Percentiles rank a stretch among this genome's conserved stretches.
These are phyloP conservation scores for Cantharis lateralis DNA, from an alignment of 2,888 invertebrate species.

Conservation along the genomic window DNA sequence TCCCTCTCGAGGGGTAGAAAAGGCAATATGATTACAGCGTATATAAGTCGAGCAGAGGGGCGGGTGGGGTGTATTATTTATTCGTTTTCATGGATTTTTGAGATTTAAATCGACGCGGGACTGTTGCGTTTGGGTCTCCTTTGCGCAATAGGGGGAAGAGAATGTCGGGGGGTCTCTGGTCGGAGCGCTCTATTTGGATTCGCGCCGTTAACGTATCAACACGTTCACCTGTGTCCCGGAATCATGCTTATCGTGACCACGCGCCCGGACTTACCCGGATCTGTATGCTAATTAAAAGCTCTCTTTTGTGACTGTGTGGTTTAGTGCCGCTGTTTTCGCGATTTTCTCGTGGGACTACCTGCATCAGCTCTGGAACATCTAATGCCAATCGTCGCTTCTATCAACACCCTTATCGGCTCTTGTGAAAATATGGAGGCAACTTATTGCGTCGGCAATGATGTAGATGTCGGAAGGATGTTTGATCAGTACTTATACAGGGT, in stretches of 20 bases:
- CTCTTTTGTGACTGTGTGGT: constrained; percentile 26
- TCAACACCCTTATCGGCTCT: constrained; percentile 58
- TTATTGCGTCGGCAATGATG: constrained; percentile 64
- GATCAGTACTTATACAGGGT: constrained; percentile 71
- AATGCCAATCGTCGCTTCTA: constrained; percentile 58
- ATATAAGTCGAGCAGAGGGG: constrained; percentile 32
- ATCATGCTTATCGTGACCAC: constrained; percentile 49
- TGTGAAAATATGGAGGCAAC: constrained; percentile 66
- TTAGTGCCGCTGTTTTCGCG: constrained; percentile 40
- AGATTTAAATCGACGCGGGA: constrained; percentile 59
- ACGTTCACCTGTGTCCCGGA: constrained; percentile 44
- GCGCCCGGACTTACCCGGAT: constrained; percentile 43
- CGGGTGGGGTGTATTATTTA: constrained; percentile 54
- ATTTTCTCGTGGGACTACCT: constrained; percentile 40
- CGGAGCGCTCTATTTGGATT: constrained; percentile 50
- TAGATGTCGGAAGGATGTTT: constrained; percentile 68
- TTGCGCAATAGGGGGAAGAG: constrained; percentile 53
- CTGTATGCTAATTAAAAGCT: constrained; percentile 26
- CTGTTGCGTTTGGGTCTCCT: constrained; percentile 43
- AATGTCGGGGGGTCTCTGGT: constrained; percentile 47
- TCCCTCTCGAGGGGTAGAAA: constrained; percentile 32
- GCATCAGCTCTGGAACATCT: constrained; percentile 58
- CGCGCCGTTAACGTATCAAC: constrained; percentile 43
- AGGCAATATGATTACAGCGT: constrained; percentile 43
- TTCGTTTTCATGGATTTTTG: constrained; percentile 60